These are phyloP conservation scores for Allygus modestus DNA, from an alignment of 2,888 invertebrate species.

Conservation along the genomic window DNA sequence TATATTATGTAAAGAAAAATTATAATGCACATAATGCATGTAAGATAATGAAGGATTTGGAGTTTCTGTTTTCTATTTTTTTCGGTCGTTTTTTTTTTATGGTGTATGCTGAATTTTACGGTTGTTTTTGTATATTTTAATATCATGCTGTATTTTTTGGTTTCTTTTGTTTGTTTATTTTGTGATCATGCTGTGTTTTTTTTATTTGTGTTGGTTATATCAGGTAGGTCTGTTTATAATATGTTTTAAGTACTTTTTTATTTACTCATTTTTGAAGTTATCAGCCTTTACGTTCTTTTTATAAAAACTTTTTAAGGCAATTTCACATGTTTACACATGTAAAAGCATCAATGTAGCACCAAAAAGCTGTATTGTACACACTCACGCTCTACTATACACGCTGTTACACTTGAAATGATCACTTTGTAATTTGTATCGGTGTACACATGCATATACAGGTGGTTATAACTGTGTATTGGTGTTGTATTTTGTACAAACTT, in stretches of 20 bases:
- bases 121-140: no score
- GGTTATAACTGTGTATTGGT: neutral
- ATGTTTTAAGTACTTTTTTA: neutral
- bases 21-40: no score
- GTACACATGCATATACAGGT: neutral
- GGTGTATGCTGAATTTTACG: no score
- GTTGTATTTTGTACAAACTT: neutral
- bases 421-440: neutral
- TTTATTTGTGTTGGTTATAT: no score
- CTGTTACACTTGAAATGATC: neutral
- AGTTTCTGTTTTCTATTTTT: no score
- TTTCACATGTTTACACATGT: neutral
- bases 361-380: neutral
- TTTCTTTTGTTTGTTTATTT: no score
- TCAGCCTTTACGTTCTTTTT: no score
- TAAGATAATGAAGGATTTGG: no score
- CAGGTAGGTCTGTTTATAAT: neutral
- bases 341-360: conserved; percentile 6
- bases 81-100: no score
- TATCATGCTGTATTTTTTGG: no score
- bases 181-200: no score
- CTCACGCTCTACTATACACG: neutral
- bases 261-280: neutral
- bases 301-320: neutral
- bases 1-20: no score